Evolutionary conservation across 2,797 vertebrate species (phyloP).

Genomic region (Falco rusticolus): DNA sequence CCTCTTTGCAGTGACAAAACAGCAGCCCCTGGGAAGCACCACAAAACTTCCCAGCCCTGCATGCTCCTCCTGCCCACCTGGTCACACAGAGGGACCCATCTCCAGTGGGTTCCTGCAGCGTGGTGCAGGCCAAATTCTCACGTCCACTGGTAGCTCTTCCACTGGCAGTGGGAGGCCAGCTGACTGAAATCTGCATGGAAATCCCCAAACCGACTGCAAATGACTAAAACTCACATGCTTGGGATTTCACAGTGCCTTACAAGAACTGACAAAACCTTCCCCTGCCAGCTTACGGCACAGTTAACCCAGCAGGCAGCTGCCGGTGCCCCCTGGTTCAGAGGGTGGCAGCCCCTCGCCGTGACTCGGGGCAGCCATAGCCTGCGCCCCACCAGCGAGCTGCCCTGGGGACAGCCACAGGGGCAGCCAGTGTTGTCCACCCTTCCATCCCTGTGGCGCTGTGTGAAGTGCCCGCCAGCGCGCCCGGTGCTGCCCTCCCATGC

Average conservation of each 20-base stretch:
- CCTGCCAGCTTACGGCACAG: background rate
- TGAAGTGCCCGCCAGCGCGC: no score
- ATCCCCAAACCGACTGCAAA: background rate
- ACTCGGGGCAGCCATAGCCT: background rate
- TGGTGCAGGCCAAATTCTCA: rapidly evolving
- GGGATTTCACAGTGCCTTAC: background rate
- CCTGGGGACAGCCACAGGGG: background rate
- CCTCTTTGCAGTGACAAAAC: background rate
- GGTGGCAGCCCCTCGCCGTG: background rate
- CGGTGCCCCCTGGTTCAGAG: rapidly evolving
- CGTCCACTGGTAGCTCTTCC: rapidly evolving
- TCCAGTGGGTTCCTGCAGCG: background rate
- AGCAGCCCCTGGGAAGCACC: background rate
- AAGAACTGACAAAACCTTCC: background rate
- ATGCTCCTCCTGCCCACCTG: rapidly evolving
- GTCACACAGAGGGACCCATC: background rate
- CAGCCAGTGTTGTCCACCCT: rapidly evolving
- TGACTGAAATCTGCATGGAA: background rate
- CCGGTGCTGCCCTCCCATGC: background rate
- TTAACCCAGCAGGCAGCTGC: background rate
- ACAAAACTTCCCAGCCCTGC: background rate
- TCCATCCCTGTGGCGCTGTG: rapidly evolving
- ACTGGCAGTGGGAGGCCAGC: background rate
- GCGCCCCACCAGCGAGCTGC: rapidly evolving
- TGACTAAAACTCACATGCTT: background rate